Base-by-base conservation (phyloP, 2,888 invertebrate species). In the Chrysodeixis includens region DNA sequence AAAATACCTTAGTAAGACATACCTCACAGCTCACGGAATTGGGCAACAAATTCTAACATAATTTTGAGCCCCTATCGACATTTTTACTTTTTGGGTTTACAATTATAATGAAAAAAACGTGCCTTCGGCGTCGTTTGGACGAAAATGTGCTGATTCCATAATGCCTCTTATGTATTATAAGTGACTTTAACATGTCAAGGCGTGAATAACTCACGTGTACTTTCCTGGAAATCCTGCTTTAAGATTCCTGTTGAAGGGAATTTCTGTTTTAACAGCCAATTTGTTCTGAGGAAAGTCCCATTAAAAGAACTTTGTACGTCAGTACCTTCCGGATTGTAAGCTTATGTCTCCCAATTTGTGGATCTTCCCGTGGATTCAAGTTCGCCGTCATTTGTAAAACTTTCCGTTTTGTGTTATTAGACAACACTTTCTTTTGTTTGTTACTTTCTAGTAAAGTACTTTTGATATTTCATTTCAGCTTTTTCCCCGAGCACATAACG, bases 111-210 rank as follows among this genome's bases (percentile, higher is more conserved):
- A 83, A 26, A 26, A n/a, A 26, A 86, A 87, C 88, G 83, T 86
- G 90, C 57, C 85, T 84, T 82, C 68, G 71, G 74, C 69, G 82
- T 69, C 73, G 69, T 75, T 69, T 69, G 32, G 73, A 73, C 80
- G 76, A 77, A 86, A 89, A 90, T 91, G 88, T 89, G 87, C 85
- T 89, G 89, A 88, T 87, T 91, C 86, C 83, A 85, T 90, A 89
- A 90, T 90, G 80, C 73, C 84, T 79, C 83, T 85, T 86, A 86
- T 88, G 89, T 87, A 88, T 88, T 84, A 81, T 84, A 84, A 88
- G 84, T 83, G 78, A 82, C 76, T 86, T 86, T 83, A 88, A 88
- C 85, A 84, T 86, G 87, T 88, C 84, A 86, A 84, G 76, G 74
- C 74, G 81, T 84, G 87, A 88, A 89, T 88, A 89, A 87, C 81